Evolutionary conservation across 2,888 invertebrate genomes (phyloP), one percentile per base, ranked within the genome.

Genomic region (Tineola bisselliella): DNA sequence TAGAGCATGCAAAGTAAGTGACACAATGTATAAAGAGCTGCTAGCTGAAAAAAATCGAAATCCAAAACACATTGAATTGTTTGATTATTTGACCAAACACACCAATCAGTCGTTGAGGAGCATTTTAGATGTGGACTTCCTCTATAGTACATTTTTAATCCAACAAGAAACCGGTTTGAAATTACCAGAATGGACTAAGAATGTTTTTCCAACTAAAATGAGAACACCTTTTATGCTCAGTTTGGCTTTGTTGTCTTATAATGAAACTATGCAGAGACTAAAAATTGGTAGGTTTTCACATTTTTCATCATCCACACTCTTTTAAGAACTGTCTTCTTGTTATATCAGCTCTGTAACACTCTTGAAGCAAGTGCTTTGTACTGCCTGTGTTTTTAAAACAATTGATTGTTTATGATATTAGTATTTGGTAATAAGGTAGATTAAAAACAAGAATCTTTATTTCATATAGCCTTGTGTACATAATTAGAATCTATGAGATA

Each of bases 141-240:
- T 95, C 10, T 94, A 91, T 70, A 92, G 92, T 70, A 92, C 91
- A 0, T 76, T 94, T 6, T 88, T 90, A 70, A 89, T 93, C 11
- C 81, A 89, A 60, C 77, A 89, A 60, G 89, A 93, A 63, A 84
- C 86, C 0, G 91, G 91, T 10, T 80, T 94, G 38, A 84, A 88
- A 56, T 75, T 95, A n/a, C 95, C 95, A 0, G 86, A 89, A 52
- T 94, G 94, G 94, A 91, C 93, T 0, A 88, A 89, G 64, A 88
- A 88, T 63, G 90, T 92, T 44, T 92, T 91, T 66, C 92, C 94
- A 0, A 82, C 88, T 48, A 88, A 88, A 72, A 91, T 95, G 90
- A 82, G 88, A 62, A 75, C 81, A 15, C 81, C 94, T 1, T 92
- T 92, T 10, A 91, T 91, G 70, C 81, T 90, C 44, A 93, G 92